Conservation (phyloP, 2,797 vertebrate genomes). For the Vipera latastei region DNA sequence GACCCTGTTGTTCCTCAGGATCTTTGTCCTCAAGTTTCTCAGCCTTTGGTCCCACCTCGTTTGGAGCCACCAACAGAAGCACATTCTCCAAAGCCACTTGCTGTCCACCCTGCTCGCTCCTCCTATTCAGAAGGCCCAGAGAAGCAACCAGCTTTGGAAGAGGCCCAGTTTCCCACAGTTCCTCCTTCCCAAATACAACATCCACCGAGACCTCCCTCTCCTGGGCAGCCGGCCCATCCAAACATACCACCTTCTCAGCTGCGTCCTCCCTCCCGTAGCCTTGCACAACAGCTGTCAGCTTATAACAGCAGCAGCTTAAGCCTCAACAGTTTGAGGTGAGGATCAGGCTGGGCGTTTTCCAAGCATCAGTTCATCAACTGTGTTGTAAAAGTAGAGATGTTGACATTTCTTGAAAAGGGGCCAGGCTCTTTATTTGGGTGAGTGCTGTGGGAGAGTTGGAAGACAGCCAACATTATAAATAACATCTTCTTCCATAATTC, state of each 20-base stretch:
- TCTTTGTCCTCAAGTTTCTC: slow-evolving; percentile 65
- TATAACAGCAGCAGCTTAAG: slow-evolving; percentile 87
- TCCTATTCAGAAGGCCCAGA: slow-evolving; percentile 65
- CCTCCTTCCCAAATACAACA: slow-evolving; percentile 66
- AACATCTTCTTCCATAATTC: background rate
- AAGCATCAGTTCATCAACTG: background rate
- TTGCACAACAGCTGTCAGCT: slow-evolving; percentile 80
- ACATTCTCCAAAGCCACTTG: slow-evolving; percentile 62
- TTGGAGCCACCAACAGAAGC: slow-evolving; percentile 60
- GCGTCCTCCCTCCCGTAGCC: slow-evolving; percentile 79
- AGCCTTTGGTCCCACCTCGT: slow-evolving; percentile 61
- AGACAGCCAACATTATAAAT: background rate
- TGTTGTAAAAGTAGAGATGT: background rate
- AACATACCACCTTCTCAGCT: slow-evolving; percentile 69
- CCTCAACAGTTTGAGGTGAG: slow-evolving; percentile 92
- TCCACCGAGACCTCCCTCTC: slow-evolving; percentile 73
- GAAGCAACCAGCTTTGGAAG: slow-evolving; percentile 63
- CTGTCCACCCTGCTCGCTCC: slow-evolving; percentile 40
- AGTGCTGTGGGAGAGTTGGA: background rate
- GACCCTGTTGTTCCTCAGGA: slow-evolving; percentile 77
- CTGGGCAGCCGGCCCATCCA: slow-evolving; percentile 71
- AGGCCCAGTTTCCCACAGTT: slow-evolving; percentile 62
- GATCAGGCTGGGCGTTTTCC: rapidly evolving
- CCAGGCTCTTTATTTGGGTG: background rate
- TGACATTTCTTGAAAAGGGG: background rate